Base-by-base conservation (phyloP, 2,888 invertebrate species). In the Ethmia dodecea region DNA sequence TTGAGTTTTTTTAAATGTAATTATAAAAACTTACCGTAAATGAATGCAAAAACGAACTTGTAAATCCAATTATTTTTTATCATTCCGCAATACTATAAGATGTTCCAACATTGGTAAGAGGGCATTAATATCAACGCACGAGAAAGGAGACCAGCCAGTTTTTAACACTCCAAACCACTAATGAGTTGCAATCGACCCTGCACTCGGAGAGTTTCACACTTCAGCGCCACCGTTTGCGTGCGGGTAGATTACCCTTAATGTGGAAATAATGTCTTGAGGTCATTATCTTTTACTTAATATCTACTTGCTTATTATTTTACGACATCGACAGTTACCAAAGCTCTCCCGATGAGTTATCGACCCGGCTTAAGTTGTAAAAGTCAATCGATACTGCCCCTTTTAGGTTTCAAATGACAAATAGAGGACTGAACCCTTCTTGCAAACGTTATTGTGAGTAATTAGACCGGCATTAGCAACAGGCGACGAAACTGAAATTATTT, bases 221-320 rank as follows among this genome's bases (percentile, higher is more conserved):
- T 57, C 55, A 55, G 58, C 57, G 56, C 51, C 49, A 49, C 52
- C 46, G 62, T 47, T 68, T 47, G 66, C 65, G 65, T 71, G 71
- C 28, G 24, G 36, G 40, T 59, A 53, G 52, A 52, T 56, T 56
- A 49, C 47, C 49, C 60, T 63, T 79, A 76, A 78, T 79, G 79
- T 70, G 58, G 58, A 76, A 76, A 77, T 79, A 80, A 79, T 80
- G 75, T 68, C 69, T 64, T 49, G 41, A 55, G 52, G 59, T 66
- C 71, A 79, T 80, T 79, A 79, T 73, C 65, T 73, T 74, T 71
- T 71, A 78, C 74, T 75, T 75, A 72, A 72, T 71, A 65, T n/a
- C n/a, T 60, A 59, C 57, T 54, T 59, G 49, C 52, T 58, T 55
- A 66, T 66, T 60, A 63, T 61, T 63, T 62, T 62, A 65, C 58